Percentiles rank a stretch among this genome's conserved stretches.
Conservation (phyloP, 2,888 invertebrate species). For the Diarsia rubi region DNA sequence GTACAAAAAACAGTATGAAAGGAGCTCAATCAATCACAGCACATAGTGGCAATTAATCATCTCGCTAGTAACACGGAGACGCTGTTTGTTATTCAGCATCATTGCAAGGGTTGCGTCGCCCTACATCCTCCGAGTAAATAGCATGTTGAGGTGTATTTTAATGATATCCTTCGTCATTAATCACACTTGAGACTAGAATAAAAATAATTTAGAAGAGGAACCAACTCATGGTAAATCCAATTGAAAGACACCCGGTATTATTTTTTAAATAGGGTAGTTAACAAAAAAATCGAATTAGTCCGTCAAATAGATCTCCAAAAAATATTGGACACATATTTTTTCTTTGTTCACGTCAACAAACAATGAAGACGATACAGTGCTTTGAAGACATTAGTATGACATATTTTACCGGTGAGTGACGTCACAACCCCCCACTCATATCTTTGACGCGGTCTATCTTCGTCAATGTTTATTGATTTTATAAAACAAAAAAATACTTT, state of each 20-base stretch:
- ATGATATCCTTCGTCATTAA: constrained; percentile 71
- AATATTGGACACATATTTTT: too few species aligned
- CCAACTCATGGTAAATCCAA: constrained; percentile 13
- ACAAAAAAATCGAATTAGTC: too few species aligned
- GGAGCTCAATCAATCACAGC: constrained; percentile 85
- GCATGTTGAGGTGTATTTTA: constrained; percentile 62
- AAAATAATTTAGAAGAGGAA: constrained; percentile 40
- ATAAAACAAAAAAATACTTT: too few species aligned
- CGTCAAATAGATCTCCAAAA: too few species aligned
- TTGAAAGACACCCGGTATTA: neutral
- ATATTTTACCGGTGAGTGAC: too few species aligned
- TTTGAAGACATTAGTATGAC: too few species aligned
- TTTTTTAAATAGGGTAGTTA: too few species aligned
- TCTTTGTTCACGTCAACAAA: too few species aligned
- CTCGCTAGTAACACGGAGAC: constrained; percentile 74
- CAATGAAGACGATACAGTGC: too few species aligned
- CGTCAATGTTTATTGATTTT: too few species aligned
- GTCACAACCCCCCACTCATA: too few species aligned
- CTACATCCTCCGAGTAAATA: constrained; percentile 54
- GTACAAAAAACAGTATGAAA: constrained; percentile 72
- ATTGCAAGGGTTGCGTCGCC: constrained; percentile 76
- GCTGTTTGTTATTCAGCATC: constrained; percentile 74
- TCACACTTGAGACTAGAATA: constrained; percentile 62
- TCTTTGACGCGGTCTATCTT: too few species aligned
- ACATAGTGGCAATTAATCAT: constrained; percentile 86